Evolutionary conservation across 1,140 invertebrate genomes (phyloP).

Genomic region (Pseudobourletiella spinata): DNA sequence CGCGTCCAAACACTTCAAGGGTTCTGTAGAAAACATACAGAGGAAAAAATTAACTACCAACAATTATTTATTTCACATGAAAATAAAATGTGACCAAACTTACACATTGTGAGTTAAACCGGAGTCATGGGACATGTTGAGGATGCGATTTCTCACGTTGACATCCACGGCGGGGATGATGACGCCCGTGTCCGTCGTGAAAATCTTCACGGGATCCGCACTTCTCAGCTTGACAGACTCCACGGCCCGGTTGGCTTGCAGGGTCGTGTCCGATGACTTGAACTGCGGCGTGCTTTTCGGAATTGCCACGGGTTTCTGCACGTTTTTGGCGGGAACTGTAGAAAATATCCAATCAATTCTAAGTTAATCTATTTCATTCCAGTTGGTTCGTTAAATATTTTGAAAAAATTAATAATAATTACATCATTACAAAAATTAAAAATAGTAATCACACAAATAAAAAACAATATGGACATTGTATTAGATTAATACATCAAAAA

Average conservation of each 20-base stretch:
- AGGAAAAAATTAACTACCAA: constrained; percentile 3
- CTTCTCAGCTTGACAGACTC: constrained; percentile 16
- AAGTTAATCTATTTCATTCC: too few relatives aligned
- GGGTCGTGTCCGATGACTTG: constrained; percentile 20
- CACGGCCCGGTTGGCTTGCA: constrained; percentile 10
- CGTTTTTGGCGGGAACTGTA: constrained; percentile 7
- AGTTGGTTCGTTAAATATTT: too few relatives aligned
- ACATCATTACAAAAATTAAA: too few relatives aligned
- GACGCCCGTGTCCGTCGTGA: constrained; percentile 24
- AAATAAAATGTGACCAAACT: too few relatives aligned
- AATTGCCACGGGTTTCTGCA: neutral
- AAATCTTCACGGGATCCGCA: constrained; percentile 5
- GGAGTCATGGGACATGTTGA: constrained; percentile 21
- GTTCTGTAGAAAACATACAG: constrained; percentile 9
- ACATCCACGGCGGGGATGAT: constrained; percentile 20
- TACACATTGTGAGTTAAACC: constrained; percentile 18
- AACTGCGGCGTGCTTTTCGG: constrained; percentile 18
- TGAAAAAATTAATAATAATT: too few relatives aligned
- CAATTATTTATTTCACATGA: too few relatives aligned
- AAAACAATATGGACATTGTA: too few relatives aligned
- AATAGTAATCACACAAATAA: too few relatives aligned
- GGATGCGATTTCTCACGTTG: constrained; percentile 10
- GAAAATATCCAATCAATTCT: constrained; percentile 9
- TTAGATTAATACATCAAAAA: too few relatives aligned
- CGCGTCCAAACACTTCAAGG: constrained; percentile 25